phyloP scores from a whole-genome alignment of 2,888 invertebrate species.

The Nymphalis urticae region DNA sequence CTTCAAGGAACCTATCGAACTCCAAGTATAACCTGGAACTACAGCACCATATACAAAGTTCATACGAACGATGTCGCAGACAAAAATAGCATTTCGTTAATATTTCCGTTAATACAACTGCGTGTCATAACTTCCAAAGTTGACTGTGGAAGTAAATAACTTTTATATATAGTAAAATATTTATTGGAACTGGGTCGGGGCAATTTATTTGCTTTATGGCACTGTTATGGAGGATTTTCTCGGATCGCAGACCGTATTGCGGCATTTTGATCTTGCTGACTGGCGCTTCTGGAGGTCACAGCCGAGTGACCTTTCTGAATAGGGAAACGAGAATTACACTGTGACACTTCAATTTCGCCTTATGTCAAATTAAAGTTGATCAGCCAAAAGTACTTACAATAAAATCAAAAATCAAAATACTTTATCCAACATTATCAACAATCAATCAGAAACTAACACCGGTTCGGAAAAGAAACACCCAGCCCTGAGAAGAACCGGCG shows the following conservation, averaged over 20 bases:
- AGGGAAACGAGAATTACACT: background rate
- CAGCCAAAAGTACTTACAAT: too few species aligned
- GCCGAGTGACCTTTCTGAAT: constrained; percentile 1
- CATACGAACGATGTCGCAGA: background rate
- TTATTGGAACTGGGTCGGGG: constrained; percentile 13
- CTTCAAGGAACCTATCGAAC: too few species aligned
- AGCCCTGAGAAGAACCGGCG: too few species aligned
- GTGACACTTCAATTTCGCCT: too few species aligned
- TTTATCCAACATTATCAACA: too few species aligned
- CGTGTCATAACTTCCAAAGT: background rate
- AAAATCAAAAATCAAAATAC: too few species aligned
- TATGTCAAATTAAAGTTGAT: background rate
- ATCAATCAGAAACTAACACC: too few species aligned
- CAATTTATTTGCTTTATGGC: constrained; percentile 29
- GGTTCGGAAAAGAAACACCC: too few species aligned
- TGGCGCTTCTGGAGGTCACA: constrained; percentile 16
- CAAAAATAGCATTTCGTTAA: background rate
- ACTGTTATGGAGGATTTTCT: constrained; percentile 19
- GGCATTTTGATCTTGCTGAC: constrained; percentile 12
- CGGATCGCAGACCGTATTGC: constrained; percentile 15
- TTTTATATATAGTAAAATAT: constrained; percentile 16
- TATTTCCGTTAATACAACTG: background rate
- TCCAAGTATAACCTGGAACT: too few species aligned
- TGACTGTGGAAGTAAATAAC: constrained; percentile 7
- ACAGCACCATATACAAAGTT: too few species aligned